phyloP scores from a whole-genome alignment of 2,888 invertebrate genomes.

The Xylophagus ater region DNA sequence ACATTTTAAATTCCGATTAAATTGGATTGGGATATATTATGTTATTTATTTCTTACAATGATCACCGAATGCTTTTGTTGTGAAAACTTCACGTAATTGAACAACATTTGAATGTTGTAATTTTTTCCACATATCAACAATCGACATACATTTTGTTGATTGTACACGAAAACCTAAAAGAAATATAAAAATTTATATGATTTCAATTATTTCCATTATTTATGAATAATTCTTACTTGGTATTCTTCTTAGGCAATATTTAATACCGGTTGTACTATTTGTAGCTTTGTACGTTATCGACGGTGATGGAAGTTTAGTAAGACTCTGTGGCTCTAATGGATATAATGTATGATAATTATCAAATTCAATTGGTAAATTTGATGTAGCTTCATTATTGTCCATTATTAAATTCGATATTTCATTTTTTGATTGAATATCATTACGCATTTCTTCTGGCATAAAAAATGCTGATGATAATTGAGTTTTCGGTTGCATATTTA shows the following conservation, averaged over 20 bases:
- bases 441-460: slow-evolving; percentile 69
- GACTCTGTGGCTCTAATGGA: slow-evolving; percentile 63
- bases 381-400: slow-evolving; percentile 49
- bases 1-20: not conserved
- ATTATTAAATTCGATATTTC: slow-evolving; percentile 50
- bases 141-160: slow-evolving; percentile 70
- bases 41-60: slow-evolving; percentile 58
- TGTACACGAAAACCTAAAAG: slow-evolving; percentile 62
- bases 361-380: slow-evolving; percentile 72
- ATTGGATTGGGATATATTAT: not conserved
- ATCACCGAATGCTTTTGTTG: slow-evolving; percentile 93
- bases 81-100: slow-evolving; percentile 82
- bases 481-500: slow-evolving; percentile 37
- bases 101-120: slow-evolving; percentile 91
- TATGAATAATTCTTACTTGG: slow-evolving; percentile 48
- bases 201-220: not conserved
- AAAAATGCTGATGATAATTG: slow-evolving; percentile 57
- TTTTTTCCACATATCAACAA: slow-evolving; percentile 91
- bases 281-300: slow-evolving; percentile 85
- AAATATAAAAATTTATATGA: slow-evolving; percentile 12
- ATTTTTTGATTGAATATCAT: slow-evolving; percentile 36
- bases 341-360: slow-evolving; percentile 82
- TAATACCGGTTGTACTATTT: slow-evolving; percentile 72
- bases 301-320: slow-evolving; percentile 58
- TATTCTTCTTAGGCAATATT: slow-evolving; percentile 76